Conservation (phyloP, 2,113 vertebrate genomes). For the Crypturellus undulatus region DNA sequence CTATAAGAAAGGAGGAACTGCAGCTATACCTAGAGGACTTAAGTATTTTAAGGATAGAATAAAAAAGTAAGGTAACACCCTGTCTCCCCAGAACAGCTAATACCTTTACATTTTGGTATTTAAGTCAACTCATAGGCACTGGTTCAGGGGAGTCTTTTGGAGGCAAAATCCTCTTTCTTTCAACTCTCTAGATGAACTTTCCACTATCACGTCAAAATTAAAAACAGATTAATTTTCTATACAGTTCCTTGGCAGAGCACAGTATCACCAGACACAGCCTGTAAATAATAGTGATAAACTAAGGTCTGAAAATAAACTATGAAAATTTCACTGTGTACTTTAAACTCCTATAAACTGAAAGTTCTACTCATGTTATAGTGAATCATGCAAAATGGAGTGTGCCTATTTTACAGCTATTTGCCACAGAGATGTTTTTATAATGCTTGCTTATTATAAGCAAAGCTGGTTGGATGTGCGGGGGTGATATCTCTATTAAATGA, state of each 20-base stretch:
- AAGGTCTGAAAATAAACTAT: neutral
- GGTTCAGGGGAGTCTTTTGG: neutral
- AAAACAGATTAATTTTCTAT: neutral
- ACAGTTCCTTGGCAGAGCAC: neutral
- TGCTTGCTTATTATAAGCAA: neutral
- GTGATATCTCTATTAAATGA: neutral
- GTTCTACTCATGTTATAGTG: neutral
- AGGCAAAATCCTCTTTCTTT: neutral
- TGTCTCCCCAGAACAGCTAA: neutral
- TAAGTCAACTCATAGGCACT: neutral
- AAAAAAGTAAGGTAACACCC: neutral
- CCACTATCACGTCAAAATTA: neutral
- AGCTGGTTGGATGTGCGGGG: neutral
- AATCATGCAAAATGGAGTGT: neutral
- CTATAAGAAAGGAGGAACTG: neutral
- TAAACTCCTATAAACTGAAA: neutral
- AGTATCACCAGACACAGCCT: neutral
- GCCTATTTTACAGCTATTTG: neutral
- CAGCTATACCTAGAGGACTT: neutral
- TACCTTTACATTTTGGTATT: neutral
- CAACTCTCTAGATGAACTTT: neutral
- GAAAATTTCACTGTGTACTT: neutral
- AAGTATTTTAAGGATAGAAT: neutral
- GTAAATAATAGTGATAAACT: neutral
- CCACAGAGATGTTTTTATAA: neutral